Conservation (phyloP, 2,797 vertebrate genomes). For the Clangula hyemalis region DNA sequence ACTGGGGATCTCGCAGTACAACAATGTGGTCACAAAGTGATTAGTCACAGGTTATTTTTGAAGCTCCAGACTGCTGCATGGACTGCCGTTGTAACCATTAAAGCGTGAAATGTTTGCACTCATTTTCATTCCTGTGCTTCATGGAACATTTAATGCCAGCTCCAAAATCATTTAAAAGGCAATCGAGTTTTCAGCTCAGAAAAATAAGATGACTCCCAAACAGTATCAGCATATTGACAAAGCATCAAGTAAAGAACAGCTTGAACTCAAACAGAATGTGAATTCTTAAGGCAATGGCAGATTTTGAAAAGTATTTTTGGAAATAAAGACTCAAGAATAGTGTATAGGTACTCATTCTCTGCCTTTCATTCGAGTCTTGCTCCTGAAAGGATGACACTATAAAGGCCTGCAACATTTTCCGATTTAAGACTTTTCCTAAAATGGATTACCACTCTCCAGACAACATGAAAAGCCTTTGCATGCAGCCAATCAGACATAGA, state of each 20-base stretch:
- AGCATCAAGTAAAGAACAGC: slow-evolving; percentile 36
- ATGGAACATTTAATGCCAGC: slow-evolving; percentile 64
- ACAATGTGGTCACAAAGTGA: slow-evolving; percentile 26
- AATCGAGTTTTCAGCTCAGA: slow-evolving; percentile 65
- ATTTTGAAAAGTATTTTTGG: background rate
- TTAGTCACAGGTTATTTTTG: slow-evolving; percentile 68
- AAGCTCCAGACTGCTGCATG: slow-evolving; percentile 42
- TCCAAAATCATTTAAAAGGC: slow-evolving; percentile 68
- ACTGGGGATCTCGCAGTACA: slow-evolving; percentile 4
- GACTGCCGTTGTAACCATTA: slow-evolving; percentile 46
- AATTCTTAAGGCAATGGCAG: slow-evolving; percentile 23
- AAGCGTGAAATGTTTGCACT: slow-evolving; percentile 65
- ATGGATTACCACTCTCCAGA: background rate
- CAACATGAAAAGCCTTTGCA: background rate
- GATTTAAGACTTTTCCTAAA: background rate
- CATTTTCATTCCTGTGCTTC: slow-evolving; percentile 66
- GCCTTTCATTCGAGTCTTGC: background rate
- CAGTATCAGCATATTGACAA: slow-evolving; percentile 60
- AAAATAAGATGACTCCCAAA: slow-evolving; percentile 67
- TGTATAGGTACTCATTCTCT: background rate
- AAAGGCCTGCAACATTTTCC: background rate
- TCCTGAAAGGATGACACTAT: background rate
- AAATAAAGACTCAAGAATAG: slow-evolving; percentile 13
- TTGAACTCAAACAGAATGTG: slow-evolving; percentile 46
- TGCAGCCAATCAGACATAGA: background rate